phyloP scores from a whole-genome alignment of 1,140 invertebrate species.

The Halictus rubicundus region DNA sequence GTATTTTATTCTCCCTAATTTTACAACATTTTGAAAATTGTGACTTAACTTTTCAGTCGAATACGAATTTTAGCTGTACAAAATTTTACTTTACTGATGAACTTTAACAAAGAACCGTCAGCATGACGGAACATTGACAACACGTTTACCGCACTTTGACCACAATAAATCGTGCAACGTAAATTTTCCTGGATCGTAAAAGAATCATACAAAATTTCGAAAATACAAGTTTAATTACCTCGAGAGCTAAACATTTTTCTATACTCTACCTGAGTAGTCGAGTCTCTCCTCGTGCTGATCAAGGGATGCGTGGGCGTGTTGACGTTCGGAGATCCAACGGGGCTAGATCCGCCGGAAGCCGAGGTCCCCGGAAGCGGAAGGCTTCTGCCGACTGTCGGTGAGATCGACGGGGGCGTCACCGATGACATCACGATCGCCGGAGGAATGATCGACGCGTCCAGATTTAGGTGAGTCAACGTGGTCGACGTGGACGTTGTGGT shows the following conservation, averaged over 20 bases:
- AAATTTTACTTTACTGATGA: too few relatives aligned
- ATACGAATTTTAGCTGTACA: too few relatives aligned
- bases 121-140: too few relatives aligned
- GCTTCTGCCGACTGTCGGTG: conserved; percentile 82
- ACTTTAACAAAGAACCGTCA: too few relatives aligned
- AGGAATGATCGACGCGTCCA: conserved; percentile 83
- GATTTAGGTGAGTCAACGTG: conserved; percentile 46
- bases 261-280: conserved; percentile 87
- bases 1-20: too few relatives aligned
- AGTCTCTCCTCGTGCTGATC: conserved; percentile 87
- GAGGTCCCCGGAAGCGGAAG: conserved; percentile 76
- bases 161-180: too few relatives aligned
- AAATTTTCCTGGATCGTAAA: too few relatives aligned
- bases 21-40: too few relatives aligned
- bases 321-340: conserved; percentile 79
- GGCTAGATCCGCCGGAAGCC: conserved; percentile 75
- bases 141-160: too few relatives aligned
- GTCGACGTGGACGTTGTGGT: conserved; percentile 27
- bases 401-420: conserved; percentile 89
- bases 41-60: too few relatives aligned
- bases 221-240: too few relatives aligned
- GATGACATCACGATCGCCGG: conserved; percentile 91
- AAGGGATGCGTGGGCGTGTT: conserved; percentile 83
- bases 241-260: background rate
- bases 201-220: too few relatives aligned